Conservation (phyloP, 2,113 vertebrate genomes). For the Pomatostomus ruficeps region DNA sequence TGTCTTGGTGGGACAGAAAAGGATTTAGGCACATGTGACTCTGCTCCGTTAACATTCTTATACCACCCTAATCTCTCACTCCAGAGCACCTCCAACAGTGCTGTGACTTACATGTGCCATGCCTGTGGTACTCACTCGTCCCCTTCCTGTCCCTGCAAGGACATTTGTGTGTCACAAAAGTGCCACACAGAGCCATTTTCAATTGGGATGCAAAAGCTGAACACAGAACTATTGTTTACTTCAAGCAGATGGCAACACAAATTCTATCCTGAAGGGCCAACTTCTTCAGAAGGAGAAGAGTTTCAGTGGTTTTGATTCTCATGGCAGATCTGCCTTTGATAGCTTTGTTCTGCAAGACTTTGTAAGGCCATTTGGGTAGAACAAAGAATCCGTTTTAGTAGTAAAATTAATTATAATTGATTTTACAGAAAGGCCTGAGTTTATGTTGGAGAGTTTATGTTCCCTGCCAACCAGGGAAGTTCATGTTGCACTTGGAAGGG, state of each 20-base stretch:
- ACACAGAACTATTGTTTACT: not conserved
- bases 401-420: not conserved
- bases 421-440: not conserved
- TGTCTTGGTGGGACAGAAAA: not conserved
- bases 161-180: too few relatives aligned
- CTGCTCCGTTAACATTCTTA: not conserved
- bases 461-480: not conserved
- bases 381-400: not conserved
- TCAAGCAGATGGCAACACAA: not conserved
- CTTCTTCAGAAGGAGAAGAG: not conserved
- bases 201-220: not conserved
- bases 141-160: not conserved
- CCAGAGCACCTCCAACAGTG: not conserved
- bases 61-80: not conserved
- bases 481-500: not conserved
- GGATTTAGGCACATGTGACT: not conserved
- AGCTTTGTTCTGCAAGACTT: not conserved
- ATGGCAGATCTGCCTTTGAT: not conserved
- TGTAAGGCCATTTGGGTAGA: not conserved
- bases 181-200: not conserved
- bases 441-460: not conserved
- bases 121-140: rapidly evolving
- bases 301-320: not conserved
- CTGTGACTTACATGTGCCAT: not conserved
- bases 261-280: not conserved